phyloP scores from a whole-genome alignment of 2,113 vertebrate genomes.

The Oncorhynchus clarkii region DNA sequence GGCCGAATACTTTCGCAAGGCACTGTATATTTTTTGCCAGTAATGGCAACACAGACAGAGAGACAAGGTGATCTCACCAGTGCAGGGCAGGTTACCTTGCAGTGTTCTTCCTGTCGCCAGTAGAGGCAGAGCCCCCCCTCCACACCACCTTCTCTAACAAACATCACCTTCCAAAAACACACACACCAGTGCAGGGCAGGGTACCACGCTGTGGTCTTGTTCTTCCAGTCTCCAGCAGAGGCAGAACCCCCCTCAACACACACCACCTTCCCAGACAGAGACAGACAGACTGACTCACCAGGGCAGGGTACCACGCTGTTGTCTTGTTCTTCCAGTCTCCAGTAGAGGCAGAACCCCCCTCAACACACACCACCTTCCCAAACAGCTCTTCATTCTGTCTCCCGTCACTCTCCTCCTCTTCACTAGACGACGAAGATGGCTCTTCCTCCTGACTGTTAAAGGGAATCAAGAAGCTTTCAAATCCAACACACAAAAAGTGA shows the following conservation, averaged over 20 bases:
- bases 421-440: slow-evolving; percentile 93
- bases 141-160: slow-evolving; percentile 90
- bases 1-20: no score
- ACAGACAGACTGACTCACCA: no score
- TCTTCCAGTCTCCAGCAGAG: slow-evolving; percentile 84
- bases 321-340: slow-evolving; percentile 89
- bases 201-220: slow-evolving; percentile 67
- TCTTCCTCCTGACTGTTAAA: slow-evolving; percentile 90
- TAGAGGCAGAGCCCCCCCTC: slow-evolving; percentile 73
- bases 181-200: no score
- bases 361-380: slow-evolving; percentile 95
- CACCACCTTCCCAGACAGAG: slow-evolving; percentile 90
- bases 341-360: slow-evolving; percentile 68
- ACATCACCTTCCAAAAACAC: no score
- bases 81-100: slow-evolving; percentile 82
- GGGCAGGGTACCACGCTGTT: slow-evolving; percentile 12
- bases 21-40: no score
- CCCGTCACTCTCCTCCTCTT: slow-evolving; percentile 93
- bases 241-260: slow-evolving; percentile 83
- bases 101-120: slow-evolving; percentile 86
- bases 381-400: slow-evolving; percentile 88
- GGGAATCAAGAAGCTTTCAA: no score
- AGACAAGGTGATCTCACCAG: no score
- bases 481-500: no score
- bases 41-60: slow-evolving; percentile 67